Evolutionary conservation across 1,140 invertebrate species (phyloP), one percentile per base, ranked within the genome.

Genomic region (Hycleus cichorii): DNA sequence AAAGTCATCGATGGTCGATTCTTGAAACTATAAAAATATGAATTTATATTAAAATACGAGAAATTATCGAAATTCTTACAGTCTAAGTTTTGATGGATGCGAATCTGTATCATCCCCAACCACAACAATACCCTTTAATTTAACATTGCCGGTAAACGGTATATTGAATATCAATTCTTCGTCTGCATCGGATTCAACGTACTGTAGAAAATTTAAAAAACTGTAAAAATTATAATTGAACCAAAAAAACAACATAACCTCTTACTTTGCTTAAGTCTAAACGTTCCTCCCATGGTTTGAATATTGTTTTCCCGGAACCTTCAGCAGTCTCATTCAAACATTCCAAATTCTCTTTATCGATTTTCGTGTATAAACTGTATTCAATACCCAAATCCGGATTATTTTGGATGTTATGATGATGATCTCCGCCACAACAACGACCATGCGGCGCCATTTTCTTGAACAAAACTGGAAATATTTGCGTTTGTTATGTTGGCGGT

Each of bases 81-180:
- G 67, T 81, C 87, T 87, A 73, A 97, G 85, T 74, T 83, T 84
- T 26, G 83, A 80, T 6, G 95, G 94, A 79, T 95, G 90, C 43
- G 81, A 80, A 57, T 88, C 83, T 67, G 89, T 84, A 74, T 94
- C 86, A 66, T 90, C 90, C 12, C 93, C 95, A 64, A 90, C 83
- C 45, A 98, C 76, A 64, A 94, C 92, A 44, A 98, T 85, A 24
- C 93, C 93, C 77, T 96, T 97, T 44, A 98, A 75, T 75, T 97
- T 97, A 1, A 98, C 81, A 79, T 92, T 92, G 18, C 93, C 95
- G 44, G 91, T 93, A 72, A 97, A 97, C 55, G 94, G 94, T 69
- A 98, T 93, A 74, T 96, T 96, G 70, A 97, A 94, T 1, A 97
- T 75, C 4, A 98, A 76, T 77, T 97, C 95, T 75, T 92, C 88